phyloP scores from a whole-genome alignment of 2,113 vertebrate species.

The Phrynosoma blainvillii region DNA sequence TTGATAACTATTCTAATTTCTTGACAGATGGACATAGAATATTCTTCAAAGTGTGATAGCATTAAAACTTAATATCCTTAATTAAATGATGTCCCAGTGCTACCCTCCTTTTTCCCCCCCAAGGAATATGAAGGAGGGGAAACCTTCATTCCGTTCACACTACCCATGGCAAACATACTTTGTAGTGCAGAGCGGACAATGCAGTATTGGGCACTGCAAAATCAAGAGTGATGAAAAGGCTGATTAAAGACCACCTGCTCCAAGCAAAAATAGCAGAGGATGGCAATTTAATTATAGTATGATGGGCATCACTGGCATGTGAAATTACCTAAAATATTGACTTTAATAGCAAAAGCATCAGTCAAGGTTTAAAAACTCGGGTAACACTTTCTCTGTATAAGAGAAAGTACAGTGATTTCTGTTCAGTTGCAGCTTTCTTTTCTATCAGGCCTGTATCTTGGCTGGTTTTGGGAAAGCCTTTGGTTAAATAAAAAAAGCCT shows the following conservation, averaged over 20 bases:
- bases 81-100: not conserved
- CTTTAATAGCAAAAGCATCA: conserved; percentile 38
- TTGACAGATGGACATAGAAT: not conserved
- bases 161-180: not conserved
- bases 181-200: accelerated
- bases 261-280: conserved; percentile 12
- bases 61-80: not conserved
- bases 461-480: conserved; percentile 31
- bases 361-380: conserved; percentile 33
- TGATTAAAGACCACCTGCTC: conserved; percentile 60
- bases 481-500: not conserved
- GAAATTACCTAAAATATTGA: conserved; percentile 54
- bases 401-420: conserved; percentile 23
- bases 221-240: conserved; percentile 31
- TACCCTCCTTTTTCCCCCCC: accelerated
- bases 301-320: conserved; percentile 51
- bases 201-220: conserved; percentile 4
- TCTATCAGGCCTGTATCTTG: not conserved
- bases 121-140: no score
- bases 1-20: not conserved
- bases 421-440: conserved; percentile 18
- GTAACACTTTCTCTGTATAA: not conserved
- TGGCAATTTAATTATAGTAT: conserved; percentile 54
- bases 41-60: not conserved
- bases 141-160: not conserved